Evolutionary conservation across 2,113 vertebrate species (phyloP), one percentile per base, ranked within the genome.

Genomic region (Pogona vitticeps): DNA sequence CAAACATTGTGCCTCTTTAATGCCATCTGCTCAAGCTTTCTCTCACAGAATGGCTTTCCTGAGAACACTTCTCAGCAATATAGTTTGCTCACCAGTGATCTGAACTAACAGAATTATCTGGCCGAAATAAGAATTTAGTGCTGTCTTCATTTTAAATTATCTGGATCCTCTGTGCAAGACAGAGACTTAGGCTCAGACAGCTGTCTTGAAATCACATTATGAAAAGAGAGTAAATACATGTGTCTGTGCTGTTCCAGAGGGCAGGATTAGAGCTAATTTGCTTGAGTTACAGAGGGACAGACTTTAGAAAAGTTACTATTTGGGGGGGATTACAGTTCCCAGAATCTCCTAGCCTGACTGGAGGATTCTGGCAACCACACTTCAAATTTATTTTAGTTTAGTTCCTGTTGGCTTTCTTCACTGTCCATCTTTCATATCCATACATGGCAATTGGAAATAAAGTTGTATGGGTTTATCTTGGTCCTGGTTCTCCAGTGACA

Each of bases 131-230:
- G 2, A 42, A 52, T 0, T 61, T 1, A 1, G 17, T 40, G n/a
- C 31, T 38, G 75, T 76, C 77, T 33, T 83, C 75, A 0, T 9
- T 61, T 1, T 0, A 38, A 0, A 46, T 0, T 13, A 0, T 3
- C 56, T 6, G 31, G 18, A 12, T n/a, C 5, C 56, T 68, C 28
- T 68, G 9, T 68, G 65, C 31, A 31, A 68, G 21, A 78, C 56
- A 21, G 52, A 33, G 31, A 78, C 52, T 71, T 58, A 26, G 31
- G 46, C 5, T 52, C 5, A 52, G 46, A 68, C 6, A 8, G 26
- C 28, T 12, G 65, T 26, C 65, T 9, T 28, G 9, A 31, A 31
- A 31, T 31, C 28, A 9, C 65, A 68, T 68, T 68, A 68, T 31
- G 65, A 26, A 21, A 21, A 18, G 23, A 63, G 61, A 63, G 61